Percentiles rank a stretch among this genome's conserved stretches.
phyloP scores from a whole-genome alignment of 2,113 vertebrate species.

The Hepsetus odoe region DNA sequence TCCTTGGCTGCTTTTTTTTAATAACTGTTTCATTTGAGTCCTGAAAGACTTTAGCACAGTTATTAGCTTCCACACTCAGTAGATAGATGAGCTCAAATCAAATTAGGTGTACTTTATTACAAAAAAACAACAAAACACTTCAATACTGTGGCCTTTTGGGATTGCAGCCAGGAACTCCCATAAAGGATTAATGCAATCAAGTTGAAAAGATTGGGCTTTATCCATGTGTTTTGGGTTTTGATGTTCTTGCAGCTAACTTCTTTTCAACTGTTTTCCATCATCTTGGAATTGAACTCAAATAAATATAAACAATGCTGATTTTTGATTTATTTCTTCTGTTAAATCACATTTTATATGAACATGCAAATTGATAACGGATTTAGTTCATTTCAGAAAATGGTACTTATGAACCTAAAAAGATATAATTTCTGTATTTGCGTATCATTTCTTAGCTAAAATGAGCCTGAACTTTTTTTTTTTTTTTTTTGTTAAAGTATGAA shows the following conservation, averaged over 20 bases:
- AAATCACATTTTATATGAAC: conserved; percentile 7
- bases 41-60: too few species aligned
- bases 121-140: not conserved
- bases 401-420: not conserved
- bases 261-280: conserved; percentile 56
- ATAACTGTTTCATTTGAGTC: not conserved
- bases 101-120: too few species aligned
- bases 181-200: not conserved
- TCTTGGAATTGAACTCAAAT: conserved; percentile 25
- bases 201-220: not conserved
- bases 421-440: too few species aligned
- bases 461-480: too few species aligned
- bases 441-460: too few species aligned
- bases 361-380: conserved; percentile 6
- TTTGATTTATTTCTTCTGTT: conserved; percentile 25
- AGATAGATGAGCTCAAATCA: too few species aligned
- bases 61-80: not conserved
- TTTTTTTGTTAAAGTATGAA: conserved; percentile 55
- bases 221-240: not conserved
- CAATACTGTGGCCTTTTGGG: not conserved
- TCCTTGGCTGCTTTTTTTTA: not conserved
- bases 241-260: conserved; percentile 47
- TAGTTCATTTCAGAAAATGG: not conserved
- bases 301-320: not conserved
- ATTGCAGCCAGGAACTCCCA: not conserved